Conservation (phyloP, 1,140 invertebrate species). For the Aphaenogaster ashmeadi region DNA sequence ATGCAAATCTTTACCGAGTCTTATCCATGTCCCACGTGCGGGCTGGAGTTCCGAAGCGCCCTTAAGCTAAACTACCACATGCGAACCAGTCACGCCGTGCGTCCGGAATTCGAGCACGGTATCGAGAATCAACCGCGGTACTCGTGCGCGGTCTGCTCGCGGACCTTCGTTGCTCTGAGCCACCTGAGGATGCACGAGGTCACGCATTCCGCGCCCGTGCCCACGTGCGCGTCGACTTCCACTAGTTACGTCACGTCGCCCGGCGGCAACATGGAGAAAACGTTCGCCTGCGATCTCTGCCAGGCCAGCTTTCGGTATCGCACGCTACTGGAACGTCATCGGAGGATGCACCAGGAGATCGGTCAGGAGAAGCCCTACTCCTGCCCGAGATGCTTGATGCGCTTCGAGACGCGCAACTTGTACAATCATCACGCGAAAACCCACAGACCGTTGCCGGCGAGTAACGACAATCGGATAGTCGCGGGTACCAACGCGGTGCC, state of each 20-base stretch:
- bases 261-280: constrained; percentile 77
- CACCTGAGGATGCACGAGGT: constrained; percentile 84
- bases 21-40: constrained; percentile 83
- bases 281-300: constrained; percentile 84
- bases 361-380: constrained; percentile 84
- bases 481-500: constrained; percentile 37
- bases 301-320: constrained; percentile 85
- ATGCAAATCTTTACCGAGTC: constrained; percentile 81
- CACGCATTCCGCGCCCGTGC: constrained; percentile 69
- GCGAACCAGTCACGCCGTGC: constrained; percentile 79
- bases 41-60: constrained; percentile 82
- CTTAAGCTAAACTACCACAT: constrained; percentile 85
- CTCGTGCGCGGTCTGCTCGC: constrained; percentile 81
- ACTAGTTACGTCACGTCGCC: neutral
- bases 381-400: constrained; percentile 84
- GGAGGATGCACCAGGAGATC: constrained; percentile 81
- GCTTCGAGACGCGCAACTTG: constrained; percentile 85
- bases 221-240: constrained; percentile 60
- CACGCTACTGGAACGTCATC: constrained; percentile 84
- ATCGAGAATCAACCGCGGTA: constrained; percentile 79
- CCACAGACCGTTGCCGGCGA: constrained; percentile 75
- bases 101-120: constrained; percentile 74
- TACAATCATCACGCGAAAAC: constrained; percentile 87
- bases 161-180: constrained; percentile 80
- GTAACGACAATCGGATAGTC: constrained; percentile 42